A percentile compares a stretch with the other conserved stretches of the same genome.
These are phyloP conservation scores for Oryzias dopingdopingensis DNA, from an alignment of 2,797 vertebrate genomes.

Conservation along the genomic window DNA sequence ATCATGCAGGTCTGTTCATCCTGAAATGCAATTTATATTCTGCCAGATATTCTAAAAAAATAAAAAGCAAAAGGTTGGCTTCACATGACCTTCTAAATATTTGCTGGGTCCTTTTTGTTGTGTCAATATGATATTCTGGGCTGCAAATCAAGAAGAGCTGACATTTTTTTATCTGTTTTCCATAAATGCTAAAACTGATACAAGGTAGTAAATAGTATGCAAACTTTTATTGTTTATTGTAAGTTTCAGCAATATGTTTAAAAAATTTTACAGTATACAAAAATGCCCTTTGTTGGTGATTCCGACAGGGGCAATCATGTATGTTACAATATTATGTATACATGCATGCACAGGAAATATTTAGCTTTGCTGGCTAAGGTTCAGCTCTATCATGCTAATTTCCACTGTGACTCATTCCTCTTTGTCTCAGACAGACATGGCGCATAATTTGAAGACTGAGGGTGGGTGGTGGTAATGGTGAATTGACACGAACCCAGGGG, in stretches of 20 bases:
- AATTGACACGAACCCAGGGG: constrained; percentile 67
- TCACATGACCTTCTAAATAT: constrained; percentile 8
- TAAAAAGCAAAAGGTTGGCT: constrained; percentile 32
- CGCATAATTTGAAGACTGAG: constrained; percentile 18
- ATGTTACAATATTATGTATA: neutral
- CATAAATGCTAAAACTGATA: too few relatives aligned
- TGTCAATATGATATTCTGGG: too few relatives aligned
- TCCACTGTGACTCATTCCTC: constrained; percentile 27
- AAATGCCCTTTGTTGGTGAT: neutral
- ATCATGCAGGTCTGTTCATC: constrained; percentile 43
- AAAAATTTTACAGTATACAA: neutral
- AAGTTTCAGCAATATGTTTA: neutral
- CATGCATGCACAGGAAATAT: constrained; percentile 16
- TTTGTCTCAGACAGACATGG: constrained; percentile 35
- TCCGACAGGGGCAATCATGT: neutral
- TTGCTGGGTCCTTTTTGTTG: neutral
- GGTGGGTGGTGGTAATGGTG: constrained; percentile 43
- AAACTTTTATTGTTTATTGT: neutral
- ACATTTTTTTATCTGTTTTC: too few relatives aligned
- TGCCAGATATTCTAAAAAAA: constrained; percentile 24
- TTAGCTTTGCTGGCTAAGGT: constrained; percentile 21
- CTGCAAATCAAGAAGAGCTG: too few relatives aligned
- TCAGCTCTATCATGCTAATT: constrained; percentile 39
- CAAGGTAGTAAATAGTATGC: neutral
- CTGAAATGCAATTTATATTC: constrained; percentile 56